Base-by-base conservation (phyloP, 1,140 invertebrate species). In the Linepithema humile region DNA sequence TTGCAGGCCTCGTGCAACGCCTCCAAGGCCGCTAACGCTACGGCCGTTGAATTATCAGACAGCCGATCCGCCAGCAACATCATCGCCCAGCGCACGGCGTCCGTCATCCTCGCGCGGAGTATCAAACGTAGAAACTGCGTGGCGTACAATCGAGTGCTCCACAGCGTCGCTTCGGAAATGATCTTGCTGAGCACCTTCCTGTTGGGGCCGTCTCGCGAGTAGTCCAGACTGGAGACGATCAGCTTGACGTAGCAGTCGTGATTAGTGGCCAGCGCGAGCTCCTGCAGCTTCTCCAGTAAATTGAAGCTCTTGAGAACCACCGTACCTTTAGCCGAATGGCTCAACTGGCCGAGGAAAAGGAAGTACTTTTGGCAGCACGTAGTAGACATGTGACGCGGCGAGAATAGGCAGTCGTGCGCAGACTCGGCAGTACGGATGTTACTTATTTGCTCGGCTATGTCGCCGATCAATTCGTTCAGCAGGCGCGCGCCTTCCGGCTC, bases 331-430 rank as follows among this genome's bases (percentile, higher is more conserved):
- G 95, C 94, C n/a, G 96, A 96, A 62, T 96, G 96, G 82, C 97
- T 98, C 73, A 99, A 95, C 84, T 97, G 96, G 1, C 98, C 98
- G 65, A 99, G 96, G 89, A 99, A 98, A 2, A 99, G 94, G 92
- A 99, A 99, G 94, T 99, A 99, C 93, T 97, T 97, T 92, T 99
- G 98, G 92, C 97, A 98, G 92, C 98, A 97, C 5, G 98, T 98
- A 85, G 96, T 98, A 65, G 96, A 95, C 95, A 99, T 96, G 91
- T 98, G 97, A 82, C 97, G 96, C 0, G 98, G 98, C 93, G 97
- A 98, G 84, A 99, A 97, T 0, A 98, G 94, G 86, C 97, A 98
- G 91, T 99, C 97, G 90, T 98, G 97, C 0, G 97, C 97, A 78
- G 97, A 96, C 88, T 96, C 95, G 17, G 97, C 95, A 10, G 95